Evolutionary conservation across 2,113 vertebrate species (phyloP).

Genomic region (Heterochromis multidens): DNA sequence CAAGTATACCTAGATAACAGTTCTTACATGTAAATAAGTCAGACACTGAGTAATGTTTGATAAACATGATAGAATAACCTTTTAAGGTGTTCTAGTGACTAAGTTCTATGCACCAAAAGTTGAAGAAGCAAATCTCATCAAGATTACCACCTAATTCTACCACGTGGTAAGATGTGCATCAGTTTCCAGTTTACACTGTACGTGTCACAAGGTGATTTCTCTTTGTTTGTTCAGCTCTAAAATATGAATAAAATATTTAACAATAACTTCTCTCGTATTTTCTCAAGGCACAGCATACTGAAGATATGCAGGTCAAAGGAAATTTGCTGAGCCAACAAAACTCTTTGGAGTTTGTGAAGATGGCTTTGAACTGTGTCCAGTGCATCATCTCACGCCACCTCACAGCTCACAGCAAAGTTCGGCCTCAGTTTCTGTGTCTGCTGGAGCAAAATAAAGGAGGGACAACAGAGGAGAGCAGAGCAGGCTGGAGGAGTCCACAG

Average conservation of each 20-base stretch:
- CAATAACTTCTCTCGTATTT: neutral
- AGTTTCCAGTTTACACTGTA: neutral
- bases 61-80: neutral
- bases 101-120: neutral
- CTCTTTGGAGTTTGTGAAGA: constrained; percentile 38
- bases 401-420: neutral
- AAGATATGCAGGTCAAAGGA: constrained; percentile 35
- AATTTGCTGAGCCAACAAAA: constrained; percentile 21
- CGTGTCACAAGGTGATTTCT: neutral
- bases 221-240: constrained; percentile 5
- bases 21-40: neutral
- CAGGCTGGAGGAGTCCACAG: neutral
- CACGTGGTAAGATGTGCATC: neutral
- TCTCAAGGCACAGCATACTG: constrained; percentile 53
- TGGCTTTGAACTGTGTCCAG: constrained; percentile 36
- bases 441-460: neutral
- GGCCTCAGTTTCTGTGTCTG: neutral
- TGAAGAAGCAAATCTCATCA: neutral
- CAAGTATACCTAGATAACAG: constrained; percentile 15
- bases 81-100: constrained; percentile 1
- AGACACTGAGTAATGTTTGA: neutral
- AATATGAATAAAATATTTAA: constrained; percentile 10
- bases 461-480: neutral
- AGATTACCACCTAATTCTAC: neutral
- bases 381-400: constrained; percentile 25